Evolutionary conservation across 2,797 vertebrate species (phyloP).

Genomic region (Xiphorhynchus erythropygius): DNA sequence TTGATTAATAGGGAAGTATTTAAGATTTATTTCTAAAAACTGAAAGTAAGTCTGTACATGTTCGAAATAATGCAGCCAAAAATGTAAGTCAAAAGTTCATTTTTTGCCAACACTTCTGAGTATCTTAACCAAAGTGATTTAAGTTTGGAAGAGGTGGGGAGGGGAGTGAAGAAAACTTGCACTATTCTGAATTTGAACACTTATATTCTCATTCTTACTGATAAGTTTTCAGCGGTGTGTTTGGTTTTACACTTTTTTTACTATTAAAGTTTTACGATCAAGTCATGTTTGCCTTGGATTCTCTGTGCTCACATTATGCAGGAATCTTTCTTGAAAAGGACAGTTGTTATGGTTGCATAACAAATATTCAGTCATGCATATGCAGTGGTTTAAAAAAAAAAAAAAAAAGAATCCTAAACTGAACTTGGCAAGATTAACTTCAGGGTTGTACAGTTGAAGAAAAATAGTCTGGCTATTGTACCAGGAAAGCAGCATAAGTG

Average conservation of each 20-base stretch:
- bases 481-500: not conserved
- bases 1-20: constrained; percentile 40
- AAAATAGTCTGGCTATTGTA: not conserved
- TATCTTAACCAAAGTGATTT: constrained; percentile 77
- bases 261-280: constrained; percentile 80
- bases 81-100: constrained; percentile 59
- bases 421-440: not conserved
- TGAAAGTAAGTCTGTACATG: constrained; percentile 56
- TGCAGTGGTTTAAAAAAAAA: not conserved
- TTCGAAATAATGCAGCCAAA: constrained; percentile 68
- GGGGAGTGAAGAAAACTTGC: constrained; percentile 64
- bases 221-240: constrained; percentile 69
- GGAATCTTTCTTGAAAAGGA: not conserved
- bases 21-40: constrained; percentile 42
- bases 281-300: not conserved
- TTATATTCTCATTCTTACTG: constrained; percentile 63
- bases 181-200: constrained; percentile 70
- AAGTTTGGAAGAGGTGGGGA: constrained; percentile 58
- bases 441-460: not conserved
- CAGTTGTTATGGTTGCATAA: constrained; percentile 46
- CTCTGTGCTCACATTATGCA: constrained; percentile 6
- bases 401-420: not conserved
- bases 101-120: constrained; percentile 75
- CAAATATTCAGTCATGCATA: constrained; percentile 51
- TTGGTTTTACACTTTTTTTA: constrained; percentile 75